Percentiles rank a stretch among this genome's conserved stretches.
These are phyloP conservation scores for Ceryle rudis DNA, from an alignment of 2,797 vertebrate genomes.

Conservation along the genomic window DNA sequence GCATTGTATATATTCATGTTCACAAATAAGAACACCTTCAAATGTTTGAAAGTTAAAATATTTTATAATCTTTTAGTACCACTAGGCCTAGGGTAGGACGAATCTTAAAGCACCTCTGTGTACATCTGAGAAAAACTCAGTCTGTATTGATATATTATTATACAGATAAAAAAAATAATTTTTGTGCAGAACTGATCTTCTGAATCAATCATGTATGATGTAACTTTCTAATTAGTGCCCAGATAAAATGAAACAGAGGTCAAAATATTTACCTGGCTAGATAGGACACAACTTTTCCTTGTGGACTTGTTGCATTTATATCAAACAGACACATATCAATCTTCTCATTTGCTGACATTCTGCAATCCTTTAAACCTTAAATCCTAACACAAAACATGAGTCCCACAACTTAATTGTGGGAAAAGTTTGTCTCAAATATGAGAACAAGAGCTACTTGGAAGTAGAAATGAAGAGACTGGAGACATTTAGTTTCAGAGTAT, in stretches of 20 bases:
- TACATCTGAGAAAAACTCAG: background rate
- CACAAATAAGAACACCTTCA: background rate
- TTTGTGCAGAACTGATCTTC: background rate
- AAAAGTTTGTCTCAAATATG: background rate
- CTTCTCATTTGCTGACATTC: background rate
- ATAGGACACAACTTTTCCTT: background rate
- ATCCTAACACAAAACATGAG: background rate
- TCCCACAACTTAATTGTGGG: background rate
- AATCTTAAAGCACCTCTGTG: background rate
- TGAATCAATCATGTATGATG: background rate
- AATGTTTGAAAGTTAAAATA: background rate
- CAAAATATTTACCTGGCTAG: background rate
- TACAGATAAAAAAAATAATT: background rate
- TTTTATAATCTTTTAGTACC: background rate
- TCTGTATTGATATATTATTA: background rate
- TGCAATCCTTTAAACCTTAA: background rate
- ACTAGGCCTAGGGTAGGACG: background rate
- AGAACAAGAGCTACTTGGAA: background rate
- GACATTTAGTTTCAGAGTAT: background rate
- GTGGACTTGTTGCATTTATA: background rate
- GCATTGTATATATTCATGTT: background rate
- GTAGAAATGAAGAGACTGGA: background rate
- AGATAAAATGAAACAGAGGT: background rate
- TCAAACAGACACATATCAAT: background rate
- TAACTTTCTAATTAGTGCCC: background rate